Evolutionary conservation across 30 jellyfish, hydroid and myxozoan species (phyloP).

Genomic region (Cassiopea andromeda): DNA sequence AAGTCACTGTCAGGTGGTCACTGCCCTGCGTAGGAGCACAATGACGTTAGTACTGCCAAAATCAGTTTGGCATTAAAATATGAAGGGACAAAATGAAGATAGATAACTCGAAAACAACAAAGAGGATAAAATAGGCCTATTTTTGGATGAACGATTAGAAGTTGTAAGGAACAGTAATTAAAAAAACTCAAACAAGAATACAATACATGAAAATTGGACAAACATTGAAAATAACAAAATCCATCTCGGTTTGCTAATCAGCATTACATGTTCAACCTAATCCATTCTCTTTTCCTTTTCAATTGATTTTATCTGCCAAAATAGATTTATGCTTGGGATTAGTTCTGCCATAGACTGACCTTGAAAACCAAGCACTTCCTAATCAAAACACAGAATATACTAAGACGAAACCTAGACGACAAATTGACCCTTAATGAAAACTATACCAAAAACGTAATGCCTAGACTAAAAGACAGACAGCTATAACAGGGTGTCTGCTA

Average conservation of each 20-base stretch:
- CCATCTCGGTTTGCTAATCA: not conserved
- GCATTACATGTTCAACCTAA: not conserved
- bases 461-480: not conserved
- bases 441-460: not conserved
- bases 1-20: slow-evolving; percentile 96
- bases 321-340: not conserved
- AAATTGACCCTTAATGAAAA: not conserved
- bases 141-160: not conserved
- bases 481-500: no score
- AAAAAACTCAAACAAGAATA: no score
- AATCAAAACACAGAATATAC: not conserved
- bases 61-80: no score
- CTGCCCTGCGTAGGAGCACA: slow-evolving; percentile 66
- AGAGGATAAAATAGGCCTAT: not conserved
- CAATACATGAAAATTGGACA: no score
- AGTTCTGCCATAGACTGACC: not conserved
- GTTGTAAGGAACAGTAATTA: not conserved
- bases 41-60: not conserved
- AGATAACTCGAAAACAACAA: not conserved
- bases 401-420: not conserved
- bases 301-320: not conserved
- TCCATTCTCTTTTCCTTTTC: not conserved
- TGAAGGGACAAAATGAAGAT: not conserved
- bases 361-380: not conserved
- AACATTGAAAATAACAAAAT: no score